Base-by-base conservation (phyloP, 1,140 invertebrate genomes). In the Sesamia nonagrioides region DNA sequence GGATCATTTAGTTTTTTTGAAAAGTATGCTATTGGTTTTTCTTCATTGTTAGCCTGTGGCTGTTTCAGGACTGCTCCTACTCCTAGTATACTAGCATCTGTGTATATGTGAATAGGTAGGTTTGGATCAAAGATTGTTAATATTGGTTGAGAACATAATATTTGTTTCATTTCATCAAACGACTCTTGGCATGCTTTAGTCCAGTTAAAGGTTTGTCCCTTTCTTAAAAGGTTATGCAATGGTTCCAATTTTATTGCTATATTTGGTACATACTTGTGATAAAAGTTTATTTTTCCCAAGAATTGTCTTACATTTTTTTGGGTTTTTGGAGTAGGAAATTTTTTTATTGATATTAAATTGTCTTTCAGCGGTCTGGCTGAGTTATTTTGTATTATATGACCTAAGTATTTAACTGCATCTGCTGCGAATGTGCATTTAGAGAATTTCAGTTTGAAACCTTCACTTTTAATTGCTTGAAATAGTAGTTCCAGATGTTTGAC, bases 31-130 rank as follows among this genome's bases (percentile, higher is more conserved):
- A 54, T 17, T 54, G 50, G 50, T 18, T 54, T 54, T 0, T 18
- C n/a, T 54, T 54, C 7, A 0, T 5, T 8, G n/a, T 54, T 73
- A 0, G 33, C 6, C 79, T 84, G 80, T 74, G 52, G 21, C 45
- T 86, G 84, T 80, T 86, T 86, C 21, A 86, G 72, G 6, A 94
- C 61, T 37, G 91, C 89, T 63, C 92, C 93, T 21, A 95, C 52
- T 42, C 92, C 90, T 75, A 74, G 2, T 78, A 84, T 77, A 61
- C 73, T 80, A 5, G 91, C 90, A 82, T 92, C 89, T 71, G 89
- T 92, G 40, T 90, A 87, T 9, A 92, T 90, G 4, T 84, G 17
- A 6, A 90, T 91, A 60, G 87, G 86, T 33, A 89, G 80, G 21
- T 89, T 78, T 40, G 37, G 37, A 6, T 40, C 37, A 40, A 40